Evolutionary conservation across 2,113 vertebrate species (phyloP), one percentile per base, ranked within the genome.

Genomic region (Ia io): DNA sequence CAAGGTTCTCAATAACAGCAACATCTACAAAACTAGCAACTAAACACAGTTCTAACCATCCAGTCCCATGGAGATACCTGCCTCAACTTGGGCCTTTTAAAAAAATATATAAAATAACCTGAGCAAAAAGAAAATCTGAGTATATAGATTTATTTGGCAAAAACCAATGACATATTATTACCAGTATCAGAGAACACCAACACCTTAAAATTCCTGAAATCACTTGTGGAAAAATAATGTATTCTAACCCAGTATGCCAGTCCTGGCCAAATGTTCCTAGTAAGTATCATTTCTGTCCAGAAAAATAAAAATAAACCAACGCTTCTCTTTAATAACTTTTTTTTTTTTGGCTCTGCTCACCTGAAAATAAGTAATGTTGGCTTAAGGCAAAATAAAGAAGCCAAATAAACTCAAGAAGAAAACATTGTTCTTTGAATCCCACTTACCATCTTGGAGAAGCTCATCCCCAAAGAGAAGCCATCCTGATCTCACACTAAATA

Each of bases 391-490:
- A 96, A 76, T 35, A 84, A 91, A 76, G 32, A 80, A 84, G 18
- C n/a, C 47, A 59, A 87, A 76, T 56, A 91, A 95, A 42, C 25
- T 70, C 84, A 88, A 71, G 18, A 95, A 95, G 40, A 35, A 91
- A 93, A 70, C 35, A 18, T 14, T 93, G 10, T 49, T 73, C 69
- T 77, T 86, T 35, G 23, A 14, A 88, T 87, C 5, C 30, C 59
- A 42, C 17, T 70, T 32, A 37, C 6, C 59, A 49, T 71, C 78
- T 85, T 71, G 30, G 40, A 86, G 70, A 71, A 93, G 67, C 14
- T 65, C 25, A 42, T 35, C 25, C 59, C 67, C 93, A 88, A 84
- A 2, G 6, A 82, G 78, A n/a, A 74, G 42, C 0, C 14, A 9
- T 67, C 18, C 11, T 32, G 13, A 56, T 71, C 42, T 63, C 44